Evolutionary conservation across 2,113 vertebrate genomes (phyloP), one percentile per base, ranked within the genome.

Genomic region (Calypte anna): DNA sequence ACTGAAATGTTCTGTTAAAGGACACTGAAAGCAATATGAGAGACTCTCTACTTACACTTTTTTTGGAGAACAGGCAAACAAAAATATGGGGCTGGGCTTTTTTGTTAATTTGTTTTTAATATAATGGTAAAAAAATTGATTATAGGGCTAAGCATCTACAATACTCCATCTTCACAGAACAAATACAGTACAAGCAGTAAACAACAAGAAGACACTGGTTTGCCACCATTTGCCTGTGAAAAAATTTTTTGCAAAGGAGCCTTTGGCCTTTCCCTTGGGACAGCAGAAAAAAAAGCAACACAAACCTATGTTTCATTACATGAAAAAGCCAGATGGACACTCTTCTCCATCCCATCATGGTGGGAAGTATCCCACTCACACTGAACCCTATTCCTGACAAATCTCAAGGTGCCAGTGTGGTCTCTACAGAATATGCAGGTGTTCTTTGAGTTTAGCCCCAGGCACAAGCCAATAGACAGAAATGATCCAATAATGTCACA

Each of bases 401-500:
- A 25, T 53, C 74, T 66, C 58, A 72, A 61, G 6, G 36, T 10
- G 40, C 33, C 36, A 70, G 40, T 1, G 0, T 18, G 21, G 27
- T 40, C 73, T 76, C 63, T 54, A 28, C 44, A 69, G 22, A 66
- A n/a, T 0, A 0, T 12, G 1, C 17, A 58, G 18, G 73, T 40
- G 10, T 36, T 50, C 61, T 70, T 48, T 10, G 74, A 54, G 57
- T 2, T 10, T 51, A 83, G 77, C 30, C 62, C 48, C 46, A 70
- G 66, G 67, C 38, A 44, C 55, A 51, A 40, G 25, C 40, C 82
- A 61, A 38, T 13, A 79, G 48, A 58, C 48, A 86, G 44, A 77
- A 95, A 81, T 9, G 9, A 58, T 16, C 82, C 48, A 67, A 14
- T 40, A 62, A 58, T 6, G 7, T 19, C 58, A 68, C 30, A 38